Base-by-base conservation (phyloP, 2,113 vertebrate genomes). In the Neomonachus schauinslandi region DNA sequence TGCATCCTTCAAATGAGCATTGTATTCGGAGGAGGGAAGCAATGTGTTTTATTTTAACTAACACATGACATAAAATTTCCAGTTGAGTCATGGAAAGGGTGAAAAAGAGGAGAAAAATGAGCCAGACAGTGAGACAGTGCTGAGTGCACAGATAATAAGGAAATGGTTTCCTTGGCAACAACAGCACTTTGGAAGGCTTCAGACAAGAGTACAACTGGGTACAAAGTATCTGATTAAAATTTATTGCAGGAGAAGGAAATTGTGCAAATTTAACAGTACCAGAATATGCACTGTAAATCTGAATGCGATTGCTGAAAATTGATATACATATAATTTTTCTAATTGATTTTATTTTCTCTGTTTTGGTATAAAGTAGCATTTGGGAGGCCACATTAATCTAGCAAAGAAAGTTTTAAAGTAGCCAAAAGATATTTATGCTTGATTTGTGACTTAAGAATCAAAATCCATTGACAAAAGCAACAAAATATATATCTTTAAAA, bases 151-250 rank as follows among this genome's bases (percentile, higher is more conserved):
- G 97, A 98, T 98, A 98, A 97, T 0, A 39, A 97, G 95, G 91
- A 98, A 98, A 89, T 95, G 97, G 98, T 99, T 99, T 98, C 99
- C 98, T 65, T 99, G 98, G 98, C 98, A 99, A 99, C 98, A 94
- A 92, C 80, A 97, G 96, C 74, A 85, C 97, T 98, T 98, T 95
- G 96, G 96, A 98, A 98, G 95, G 90, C 92, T 98, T 98, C 98
- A 98, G 95, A 98, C 84, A 98, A 97, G 94, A 98, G 95, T 98
- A 96, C 96, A 98, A 98, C 98, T 96, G 95, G 82, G 94, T 98
- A 98, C 91, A 98, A 99, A 99, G 97, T 96, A 97, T 90, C 98
- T 98, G 96, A 98, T 99, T 99, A 98, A 99, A 99, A 98, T 98
- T 96, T 99, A 99, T 98, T 97, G 42, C 93, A 42, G 42, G 19